Evolutionary conservation across 2,797 vertebrate genomes (phyloP).

Genomic region (Spondyliosoma cantharus): DNA sequence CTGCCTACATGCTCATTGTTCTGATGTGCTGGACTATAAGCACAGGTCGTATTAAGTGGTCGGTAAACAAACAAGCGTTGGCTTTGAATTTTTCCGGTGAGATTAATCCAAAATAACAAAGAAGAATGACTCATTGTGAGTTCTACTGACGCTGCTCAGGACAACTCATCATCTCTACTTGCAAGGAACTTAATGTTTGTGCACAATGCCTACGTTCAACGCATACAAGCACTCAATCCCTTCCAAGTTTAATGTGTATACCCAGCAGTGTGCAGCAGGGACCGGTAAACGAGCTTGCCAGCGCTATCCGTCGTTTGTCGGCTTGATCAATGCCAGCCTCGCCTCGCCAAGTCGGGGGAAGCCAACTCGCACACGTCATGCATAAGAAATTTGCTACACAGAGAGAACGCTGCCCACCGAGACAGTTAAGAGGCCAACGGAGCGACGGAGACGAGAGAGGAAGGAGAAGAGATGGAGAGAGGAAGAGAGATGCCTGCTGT

Average conservation of each 20-base stretch:
- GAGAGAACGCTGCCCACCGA: constrained; percentile 39
- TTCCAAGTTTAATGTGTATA: not conserved
- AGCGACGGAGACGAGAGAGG: constrained; percentile 35
- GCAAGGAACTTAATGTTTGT: not conserved
- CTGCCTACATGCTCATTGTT: too few relatives aligned
- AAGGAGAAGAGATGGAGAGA: constrained; percentile 27
- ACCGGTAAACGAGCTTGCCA: not conserved
- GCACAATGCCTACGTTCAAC: not conserved
- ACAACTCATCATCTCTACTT: not conserved
- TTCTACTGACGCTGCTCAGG: not conserved
- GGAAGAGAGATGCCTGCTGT: constrained; percentile 47
- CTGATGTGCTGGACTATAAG: too few relatives aligned
- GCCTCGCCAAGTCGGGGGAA: constrained; percentile 31
- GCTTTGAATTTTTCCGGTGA: not conserved
- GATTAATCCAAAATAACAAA: not conserved
- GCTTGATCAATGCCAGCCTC: constrained; percentile 49
- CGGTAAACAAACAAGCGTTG: too few relatives aligned
- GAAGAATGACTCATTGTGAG: not conserved
- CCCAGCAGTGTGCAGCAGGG: constrained; percentile 33
- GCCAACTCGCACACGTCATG: constrained; percentile 31
- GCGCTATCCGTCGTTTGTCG: constrained; percentile 5
- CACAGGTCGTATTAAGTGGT: too few relatives aligned
- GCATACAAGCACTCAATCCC: not conserved
- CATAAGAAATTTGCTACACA: constrained; percentile 52
- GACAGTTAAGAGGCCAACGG: constrained; percentile 33